phyloP scores from a whole-genome alignment of 2,888 invertebrate genomes.

The Heliconius aoede region DNA sequence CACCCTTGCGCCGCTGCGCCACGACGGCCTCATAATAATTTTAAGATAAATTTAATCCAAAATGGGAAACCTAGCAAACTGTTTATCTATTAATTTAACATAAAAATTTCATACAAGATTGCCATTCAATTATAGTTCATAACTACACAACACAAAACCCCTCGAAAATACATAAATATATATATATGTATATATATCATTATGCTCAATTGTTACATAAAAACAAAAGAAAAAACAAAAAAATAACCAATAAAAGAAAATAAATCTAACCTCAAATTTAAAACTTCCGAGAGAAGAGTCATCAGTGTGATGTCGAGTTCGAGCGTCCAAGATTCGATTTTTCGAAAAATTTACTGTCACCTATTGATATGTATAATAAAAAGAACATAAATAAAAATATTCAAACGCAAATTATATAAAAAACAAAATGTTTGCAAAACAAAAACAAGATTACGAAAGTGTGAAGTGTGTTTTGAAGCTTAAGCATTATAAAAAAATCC shows the following conservation, averaged over 20 bases:
- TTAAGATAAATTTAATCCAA: no score
- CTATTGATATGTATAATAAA: slow-evolving; percentile 56
- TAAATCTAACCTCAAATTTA: slow-evolving; percentile 85
- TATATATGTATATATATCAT: no score
- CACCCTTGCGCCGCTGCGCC: no score
- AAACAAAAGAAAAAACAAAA: slow-evolving; percentile 29
- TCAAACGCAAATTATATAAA: slow-evolving; percentile 6
- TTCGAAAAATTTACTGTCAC: slow-evolving; percentile 72
- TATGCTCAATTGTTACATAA: slow-evolving; percentile 13
- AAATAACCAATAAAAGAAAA: slow-evolving; percentile 48
- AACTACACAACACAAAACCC: neutral
- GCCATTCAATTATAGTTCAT: neutral
- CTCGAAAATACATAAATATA: no score
- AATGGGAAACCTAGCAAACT: no score
- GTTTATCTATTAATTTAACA: neutral
- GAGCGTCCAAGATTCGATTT: slow-evolving; percentile 65
- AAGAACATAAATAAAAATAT: slow-evolving; percentile 30
- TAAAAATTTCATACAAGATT: neutral
- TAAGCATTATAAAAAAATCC: neutral
- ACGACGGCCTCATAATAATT: no score
- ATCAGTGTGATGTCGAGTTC: slow-evolving; percentile 86
- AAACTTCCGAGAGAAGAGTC: slow-evolving; percentile 88
- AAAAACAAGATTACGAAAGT: neutral
- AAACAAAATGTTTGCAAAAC: neutral
- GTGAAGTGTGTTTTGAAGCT: slow-evolving; percentile 1